Base-by-base conservation (phyloP, 2,888 invertebrate genomes). In the Myathropa florea region DNA sequence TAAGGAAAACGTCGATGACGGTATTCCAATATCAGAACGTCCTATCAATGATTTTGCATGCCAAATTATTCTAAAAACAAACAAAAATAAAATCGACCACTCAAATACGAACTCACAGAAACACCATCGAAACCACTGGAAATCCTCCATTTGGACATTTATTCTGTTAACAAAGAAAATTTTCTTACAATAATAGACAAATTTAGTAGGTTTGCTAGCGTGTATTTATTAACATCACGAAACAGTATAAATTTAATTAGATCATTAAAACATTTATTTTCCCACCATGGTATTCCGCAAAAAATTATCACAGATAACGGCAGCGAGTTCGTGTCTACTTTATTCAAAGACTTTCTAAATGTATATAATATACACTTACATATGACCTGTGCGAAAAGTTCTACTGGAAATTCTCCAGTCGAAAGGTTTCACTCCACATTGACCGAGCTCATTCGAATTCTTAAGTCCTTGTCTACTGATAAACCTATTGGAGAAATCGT, bases 131-230 rank as follows among this genome's bases (percentile, higher is more conserved):
- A 33, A 72, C 79, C 71, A n/a, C n/a, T n/a, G n/a, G n/a, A n/a
- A n/a, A n/a, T 2, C n/a, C 1, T 72, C 39, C 79, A 79, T 14
- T 46, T 39, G 23, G 71, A 46, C 9, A 28, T 79, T 4, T 67
- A 72, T 33, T 57, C 46, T 2, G 30, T 79, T 2, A 9, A 72
- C 18, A 64, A 60, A 0, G 21, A 64, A 28, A n/a, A 72, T 30
- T 46, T 77, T 14, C 53, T 87, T 10, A 86, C 86, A n/a, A 78
- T 89, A 14, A 78, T 88, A 12, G 88, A 87, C 18, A 88, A 88
- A 80, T 88, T 88, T 65, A 79, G 78, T 3, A 89, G 86, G 68
- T 88, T 89, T 23, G 80, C 88, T 7, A 33, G 63, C 10, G 81
- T 67, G 0, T 88, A 88, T 24, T 67, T 79, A 0, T 14, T 89